Conservation (phyloP, 2,888 invertebrate genomes). For the Leptinotarsa juncta region DNA sequence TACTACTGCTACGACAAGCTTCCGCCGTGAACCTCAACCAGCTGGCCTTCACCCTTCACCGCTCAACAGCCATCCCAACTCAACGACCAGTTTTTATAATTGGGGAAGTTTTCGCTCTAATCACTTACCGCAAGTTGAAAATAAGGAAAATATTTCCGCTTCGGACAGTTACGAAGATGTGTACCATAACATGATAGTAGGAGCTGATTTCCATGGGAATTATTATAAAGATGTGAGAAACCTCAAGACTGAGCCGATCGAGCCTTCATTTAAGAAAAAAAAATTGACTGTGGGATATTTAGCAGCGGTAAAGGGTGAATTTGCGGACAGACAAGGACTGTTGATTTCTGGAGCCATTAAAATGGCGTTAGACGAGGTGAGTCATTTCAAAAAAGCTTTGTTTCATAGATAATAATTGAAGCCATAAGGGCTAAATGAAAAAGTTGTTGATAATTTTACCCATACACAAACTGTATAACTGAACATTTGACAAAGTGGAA, state of each 20-base stretch:
- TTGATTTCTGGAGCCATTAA: constrained; percentile 91
- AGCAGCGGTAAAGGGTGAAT: constrained; percentile 79
- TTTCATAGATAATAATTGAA: no score
- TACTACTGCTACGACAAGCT: constrained; percentile 18
- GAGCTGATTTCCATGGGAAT: background rate
- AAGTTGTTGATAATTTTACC: no score
- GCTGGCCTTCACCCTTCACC: background rate
- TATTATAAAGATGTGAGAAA: constrained; percentile 47
- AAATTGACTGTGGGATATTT: constrained; percentile 86
- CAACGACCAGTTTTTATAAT: background rate
- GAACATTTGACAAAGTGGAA: no score
- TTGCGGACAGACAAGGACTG: constrained; percentile 85
- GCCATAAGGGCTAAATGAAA: no score
- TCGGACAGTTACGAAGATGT: constrained; percentile 17
- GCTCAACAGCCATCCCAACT: constrained; percentile 19
- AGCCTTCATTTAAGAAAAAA: constrained; percentile 70
- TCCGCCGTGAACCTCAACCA: constrained; percentile 7
- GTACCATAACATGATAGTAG: constrained; percentile 20
- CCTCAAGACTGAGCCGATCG: constrained; percentile 67
- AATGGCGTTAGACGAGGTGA: constrained; percentile 86
- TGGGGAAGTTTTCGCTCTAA: background rate
- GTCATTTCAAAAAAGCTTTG: background rate
- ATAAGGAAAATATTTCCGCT: constrained; percentile 5
- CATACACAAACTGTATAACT: no score
- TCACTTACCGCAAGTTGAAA: background rate